Evolutionary conservation across 2,797 vertebrate species (phyloP).

Genomic region (Mus minutoides): DNA sequence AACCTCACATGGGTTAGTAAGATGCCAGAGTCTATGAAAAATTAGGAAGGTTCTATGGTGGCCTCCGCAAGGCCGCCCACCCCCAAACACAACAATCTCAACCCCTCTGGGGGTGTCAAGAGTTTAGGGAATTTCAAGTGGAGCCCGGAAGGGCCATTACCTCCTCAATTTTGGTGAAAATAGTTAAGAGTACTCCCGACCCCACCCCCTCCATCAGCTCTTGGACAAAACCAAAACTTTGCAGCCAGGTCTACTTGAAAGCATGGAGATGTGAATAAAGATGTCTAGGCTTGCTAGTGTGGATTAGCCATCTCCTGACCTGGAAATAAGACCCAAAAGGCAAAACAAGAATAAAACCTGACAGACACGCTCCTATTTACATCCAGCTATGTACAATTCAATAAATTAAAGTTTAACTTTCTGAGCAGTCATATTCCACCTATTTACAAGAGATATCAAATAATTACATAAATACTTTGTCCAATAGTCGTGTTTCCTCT

Average conservation of each 20-base stretch:
- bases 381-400: constrained; percentile 95
- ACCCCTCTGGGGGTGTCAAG: constrained; percentile 41
- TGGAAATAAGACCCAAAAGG: constrained; percentile 90
- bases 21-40: constrained; percentile 81
- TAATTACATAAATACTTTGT: constrained; percentile 99
- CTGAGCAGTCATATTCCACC: constrained; percentile 94
- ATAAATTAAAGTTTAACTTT: constrained; percentile 99
- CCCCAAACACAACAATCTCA: constrained; percentile 73
- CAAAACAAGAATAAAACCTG: constrained; percentile 82
- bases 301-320: constrained; percentile 76
- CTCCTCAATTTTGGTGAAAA: constrained; percentile 81
- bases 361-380: constrained; percentile 93
- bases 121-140: constrained; percentile 21
- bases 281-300: constrained; percentile 61
- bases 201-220: neutral
- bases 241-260: constrained; percentile 39
- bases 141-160: constrained; percentile 82
- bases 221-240: neutral
- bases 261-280: constrained; percentile 6
- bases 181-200: neutral
- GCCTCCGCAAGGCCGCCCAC: neutral
- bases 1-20: constrained; percentile 84
- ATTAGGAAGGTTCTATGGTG: constrained; percentile 66
- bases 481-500: constrained; percentile 92
- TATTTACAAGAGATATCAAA: constrained; percentile 99